A percentile compares a stretch with the other conserved stretches of the same genome.
phyloP scores from a whole-genome alignment of 1,140 invertebrate species.

The Platorchestia sp. region DNA sequence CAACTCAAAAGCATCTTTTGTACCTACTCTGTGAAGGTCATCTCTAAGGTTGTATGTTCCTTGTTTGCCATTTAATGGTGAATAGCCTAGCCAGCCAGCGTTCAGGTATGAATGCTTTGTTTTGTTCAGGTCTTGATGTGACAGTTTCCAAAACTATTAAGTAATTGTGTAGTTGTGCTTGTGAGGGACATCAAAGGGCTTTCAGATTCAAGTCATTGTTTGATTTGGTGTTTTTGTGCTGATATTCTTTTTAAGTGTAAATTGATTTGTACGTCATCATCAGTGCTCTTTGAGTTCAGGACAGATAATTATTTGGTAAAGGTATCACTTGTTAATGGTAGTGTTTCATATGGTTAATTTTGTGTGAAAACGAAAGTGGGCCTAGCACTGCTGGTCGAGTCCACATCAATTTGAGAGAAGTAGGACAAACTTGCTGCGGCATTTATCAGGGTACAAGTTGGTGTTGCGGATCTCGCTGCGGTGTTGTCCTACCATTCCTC shows the following conservation, averaged over 20 bases:
- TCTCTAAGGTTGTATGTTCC: background rate
- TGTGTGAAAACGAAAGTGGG: background rate
- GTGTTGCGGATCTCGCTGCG: background rate
- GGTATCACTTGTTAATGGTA: background rate
- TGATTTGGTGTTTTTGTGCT: background rate
- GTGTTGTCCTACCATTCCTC: background rate
- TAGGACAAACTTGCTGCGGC: too few species aligned
- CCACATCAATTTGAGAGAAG: background rate
- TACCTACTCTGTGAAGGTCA: background rate
- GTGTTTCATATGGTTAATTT: background rate
- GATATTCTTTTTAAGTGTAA: background rate
- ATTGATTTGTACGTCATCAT: background rate
- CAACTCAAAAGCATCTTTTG: background rate
- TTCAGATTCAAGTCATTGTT: background rate
- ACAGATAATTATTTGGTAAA: background rate
- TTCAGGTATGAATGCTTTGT: background rate
- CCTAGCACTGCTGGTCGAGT: background rate
- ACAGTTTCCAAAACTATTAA: background rate
- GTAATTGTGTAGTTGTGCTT: background rate
- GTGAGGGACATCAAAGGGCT: background rate
- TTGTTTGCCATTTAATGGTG: background rate
- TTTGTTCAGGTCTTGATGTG: background rate
- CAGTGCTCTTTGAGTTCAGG: background rate
- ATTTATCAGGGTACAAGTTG: background rate
- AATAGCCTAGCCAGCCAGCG: background rate